These are phyloP conservation scores for Phrynocephalus vlangalii DNA, from an alignment of 2,797 vertebrate species.

Conservation along the genomic window DNA sequence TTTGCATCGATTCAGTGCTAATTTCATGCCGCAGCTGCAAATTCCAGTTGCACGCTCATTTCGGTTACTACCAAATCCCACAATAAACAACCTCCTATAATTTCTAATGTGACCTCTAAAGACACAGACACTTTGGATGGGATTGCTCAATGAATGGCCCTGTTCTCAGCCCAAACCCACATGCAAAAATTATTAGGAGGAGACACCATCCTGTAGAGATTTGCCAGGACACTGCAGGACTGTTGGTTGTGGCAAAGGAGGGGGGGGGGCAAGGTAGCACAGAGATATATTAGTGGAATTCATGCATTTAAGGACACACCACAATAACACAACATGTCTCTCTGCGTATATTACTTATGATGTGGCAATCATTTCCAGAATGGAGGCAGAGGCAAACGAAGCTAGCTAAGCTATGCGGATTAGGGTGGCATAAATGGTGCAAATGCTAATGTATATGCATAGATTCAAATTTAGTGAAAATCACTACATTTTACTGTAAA, in stretches of 20 bases:
- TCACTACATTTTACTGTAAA: not conserved
- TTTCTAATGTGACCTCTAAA: not conserved
- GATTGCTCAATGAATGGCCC: not conserved
- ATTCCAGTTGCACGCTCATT: constrained; percentile 8
- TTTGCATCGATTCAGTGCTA: constrained; percentile 13
- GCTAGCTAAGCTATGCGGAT: too few relatives aligned
- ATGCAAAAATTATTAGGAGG: too few relatives aligned
- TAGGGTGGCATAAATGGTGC: not conserved
- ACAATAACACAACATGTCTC: too few relatives aligned
- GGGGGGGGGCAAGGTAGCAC: too few relatives aligned
- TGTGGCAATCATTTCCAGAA: too few relatives aligned
- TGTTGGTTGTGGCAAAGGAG: too few relatives aligned
- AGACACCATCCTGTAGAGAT: not conserved
- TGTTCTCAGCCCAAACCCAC: not conserved
- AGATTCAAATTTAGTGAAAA: not conserved
- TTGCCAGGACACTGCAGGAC: too few relatives aligned
- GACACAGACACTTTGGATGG: not conserved
- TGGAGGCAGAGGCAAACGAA: too few relatives aligned
- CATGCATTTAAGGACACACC: too few relatives aligned
- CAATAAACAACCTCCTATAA: not conserved
- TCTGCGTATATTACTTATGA: too few relatives aligned
- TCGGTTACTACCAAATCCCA: not conserved
- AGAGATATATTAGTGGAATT: too few relatives aligned
- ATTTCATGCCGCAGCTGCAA: constrained; percentile 7
- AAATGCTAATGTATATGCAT: not conserved